Evolutionary conservation across 2,888 invertebrate genomes (phyloP).

Genomic region (Scaptomyza tumidula): DNA sequence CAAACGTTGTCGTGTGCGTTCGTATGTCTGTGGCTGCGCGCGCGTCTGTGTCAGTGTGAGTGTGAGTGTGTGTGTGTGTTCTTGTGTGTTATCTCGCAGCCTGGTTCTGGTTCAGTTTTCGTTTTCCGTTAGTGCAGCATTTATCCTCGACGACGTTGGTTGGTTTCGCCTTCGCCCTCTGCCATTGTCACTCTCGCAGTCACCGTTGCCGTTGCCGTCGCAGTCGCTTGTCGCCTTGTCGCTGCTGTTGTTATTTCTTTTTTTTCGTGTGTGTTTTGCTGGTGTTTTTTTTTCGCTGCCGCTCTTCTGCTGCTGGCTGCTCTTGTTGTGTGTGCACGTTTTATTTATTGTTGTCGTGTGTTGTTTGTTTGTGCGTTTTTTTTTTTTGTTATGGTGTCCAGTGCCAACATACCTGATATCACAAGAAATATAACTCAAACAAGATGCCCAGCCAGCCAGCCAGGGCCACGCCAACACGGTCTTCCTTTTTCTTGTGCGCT

Average conservation of each 20-base stretch:
- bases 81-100: constrained; percentile 62
- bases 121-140: constrained; percentile 70
- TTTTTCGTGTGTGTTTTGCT: constrained; percentile 18
- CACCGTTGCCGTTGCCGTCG: constrained; percentile 23
- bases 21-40: constrained; percentile 20
- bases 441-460: constrained; percentile 51
- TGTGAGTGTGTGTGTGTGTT: constrained; percentile 24
- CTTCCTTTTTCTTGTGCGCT: constrained; percentile 31
- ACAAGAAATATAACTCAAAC: constrained; percentile 62
- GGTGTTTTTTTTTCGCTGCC: constrained; percentile 20
- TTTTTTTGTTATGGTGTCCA: constrained; percentile 60
- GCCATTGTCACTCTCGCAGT: constrained; percentile 49
- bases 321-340: constrained; percentile 64
- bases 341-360: constrained; percentile 66
- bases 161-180: constrained; percentile 56
- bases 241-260: constrained; percentile 45
- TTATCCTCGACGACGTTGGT: constrained; percentile 71
- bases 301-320: constrained; percentile 24
- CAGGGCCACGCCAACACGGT: constrained; percentile 31
- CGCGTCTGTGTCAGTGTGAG: background rate
- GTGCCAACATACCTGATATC: constrained; percentile 58
- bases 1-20: constrained; percentile 30
- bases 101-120: constrained; percentile 68
- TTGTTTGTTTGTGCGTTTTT: constrained; percentile 52
- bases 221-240: constrained; percentile 47